These are phyloP conservation scores for Bolborhynchus lineola DNA, from an alignment of 2,113 vertebrate genomes.

Conservation along the genomic window DNA sequence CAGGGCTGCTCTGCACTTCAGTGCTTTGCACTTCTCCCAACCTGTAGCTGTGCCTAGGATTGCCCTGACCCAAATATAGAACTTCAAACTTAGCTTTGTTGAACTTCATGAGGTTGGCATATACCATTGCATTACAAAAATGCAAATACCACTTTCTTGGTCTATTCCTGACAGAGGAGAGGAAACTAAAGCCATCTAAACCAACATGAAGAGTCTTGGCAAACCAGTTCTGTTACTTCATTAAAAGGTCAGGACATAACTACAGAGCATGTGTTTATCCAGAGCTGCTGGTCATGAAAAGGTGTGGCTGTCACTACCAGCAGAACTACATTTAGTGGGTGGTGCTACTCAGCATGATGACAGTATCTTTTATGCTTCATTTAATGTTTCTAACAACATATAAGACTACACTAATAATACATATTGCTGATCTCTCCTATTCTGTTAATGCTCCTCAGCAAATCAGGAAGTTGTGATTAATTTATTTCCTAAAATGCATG, in stretches of 20 bases:
- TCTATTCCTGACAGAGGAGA: background rate
- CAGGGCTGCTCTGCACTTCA: background rate
- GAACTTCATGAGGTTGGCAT: background rate
- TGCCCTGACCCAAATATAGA: background rate
- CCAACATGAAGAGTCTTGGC: background rate
- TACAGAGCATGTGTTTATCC: background rate
- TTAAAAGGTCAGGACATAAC: background rate
- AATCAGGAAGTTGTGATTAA: background rate
- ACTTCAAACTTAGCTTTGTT: background rate
- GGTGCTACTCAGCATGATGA: background rate
- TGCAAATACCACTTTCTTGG: background rate
- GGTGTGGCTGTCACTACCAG: background rate
- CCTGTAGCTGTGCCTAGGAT: background rate
- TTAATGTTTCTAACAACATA: background rate
- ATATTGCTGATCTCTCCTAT: background rate
- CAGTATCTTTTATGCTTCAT: background rate
- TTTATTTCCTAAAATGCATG: background rate
- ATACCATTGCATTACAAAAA: background rate
- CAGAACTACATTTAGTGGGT: background rate
- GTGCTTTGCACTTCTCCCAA: background rate
- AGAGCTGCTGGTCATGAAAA: background rate
- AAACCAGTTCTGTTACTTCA: constrained; percentile 13
- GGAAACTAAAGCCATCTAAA: background rate
- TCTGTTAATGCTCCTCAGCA: background rate
- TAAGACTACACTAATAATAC: background rate